Evolutionary conservation across 1,140 invertebrate species (phyloP), one percentile per base, ranked within the genome.

Genomic region (Melipona quadrifasciata): DNA sequence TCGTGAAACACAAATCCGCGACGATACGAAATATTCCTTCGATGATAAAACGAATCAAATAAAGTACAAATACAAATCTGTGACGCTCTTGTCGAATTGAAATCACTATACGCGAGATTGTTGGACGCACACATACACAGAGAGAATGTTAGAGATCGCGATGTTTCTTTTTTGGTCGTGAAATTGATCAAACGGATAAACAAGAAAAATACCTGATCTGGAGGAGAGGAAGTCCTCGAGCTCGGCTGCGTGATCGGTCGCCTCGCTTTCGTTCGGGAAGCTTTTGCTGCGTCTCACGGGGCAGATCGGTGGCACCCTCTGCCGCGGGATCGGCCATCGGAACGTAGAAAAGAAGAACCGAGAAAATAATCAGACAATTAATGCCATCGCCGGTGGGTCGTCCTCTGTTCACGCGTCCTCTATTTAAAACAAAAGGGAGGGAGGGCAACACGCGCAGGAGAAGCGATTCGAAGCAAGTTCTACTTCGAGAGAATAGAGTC

Each of bases 251-350:
- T 90, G 91, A 74, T 92, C 91, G 39, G 90, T 91, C 61, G 91
- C 91, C 27, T 93, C 93, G 78, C 88, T 92, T 85, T 92, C 92
- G 72, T 92, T 92, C 72, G 93, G 93, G 72, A 94, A 91, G 85
- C 93, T 94, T 88, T 89, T 89, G 86, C 93, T 94, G 53, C 93
- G 92, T 82, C 90, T 92, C 67, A 94, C 91, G 82, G 92, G 92
- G 80, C 92, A 91, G 78, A 92, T 92, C 80, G 92, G 90, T 24
- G 92, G 89, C 83, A 91, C 89, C 85, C 85, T 92, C 92, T 94
- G 91, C 75, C 81, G 61, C 64, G 39, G 39, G 70, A 83, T 80
- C 75, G 83, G 73, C 77, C 82, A 64, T 87, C 87, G 79, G 27
- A 27, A 57, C 57, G 77, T 77, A 76, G 19, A 77, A 79, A 71